phyloP scores from a whole-genome alignment of 2,888 invertebrate genomes.

The Tiliacea citrago region DNA sequence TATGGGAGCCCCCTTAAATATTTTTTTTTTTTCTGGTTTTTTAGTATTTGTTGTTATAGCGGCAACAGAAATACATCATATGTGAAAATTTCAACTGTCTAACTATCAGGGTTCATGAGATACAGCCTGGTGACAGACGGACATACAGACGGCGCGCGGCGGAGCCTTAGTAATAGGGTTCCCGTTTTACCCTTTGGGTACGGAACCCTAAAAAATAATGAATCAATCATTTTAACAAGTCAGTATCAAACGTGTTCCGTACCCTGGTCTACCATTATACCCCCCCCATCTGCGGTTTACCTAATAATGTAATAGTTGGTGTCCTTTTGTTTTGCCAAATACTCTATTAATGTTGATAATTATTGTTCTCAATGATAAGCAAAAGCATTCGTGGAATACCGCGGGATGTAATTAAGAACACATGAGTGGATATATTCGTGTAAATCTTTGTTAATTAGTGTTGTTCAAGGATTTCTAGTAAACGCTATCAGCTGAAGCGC shows the following conservation, averaged over 20 bases:
- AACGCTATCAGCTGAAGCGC: constrained; percentile 10
- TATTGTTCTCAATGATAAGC: constrained; percentile 15
- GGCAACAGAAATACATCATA: no score
- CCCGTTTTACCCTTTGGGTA: no score
- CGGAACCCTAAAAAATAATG: background rate
- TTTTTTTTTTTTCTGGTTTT: no score
- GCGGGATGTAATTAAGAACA: constrained; percentile 41
- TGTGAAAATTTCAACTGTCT: no score
- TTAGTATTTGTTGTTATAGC: no score
- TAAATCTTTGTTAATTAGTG: constrained; percentile 20
- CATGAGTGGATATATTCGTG: constrained; percentile 2
- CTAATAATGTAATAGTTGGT: background rate
- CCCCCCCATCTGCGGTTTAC: background rate
- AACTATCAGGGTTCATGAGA: no score
- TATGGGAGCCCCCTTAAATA: no score
- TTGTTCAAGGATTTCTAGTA: constrained; percentile 27
- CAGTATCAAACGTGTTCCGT: background rate
- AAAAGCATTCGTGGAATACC: constrained; percentile 36
- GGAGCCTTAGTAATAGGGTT: no score
- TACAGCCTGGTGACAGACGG: no score
- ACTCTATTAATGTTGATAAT: constrained; percentile 29
- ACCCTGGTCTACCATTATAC: background rate
- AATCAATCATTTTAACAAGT: background rate
- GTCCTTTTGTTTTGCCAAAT: constrained; percentile 13
- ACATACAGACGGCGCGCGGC: no score